phyloP scores from a whole-genome alignment of 2,888 invertebrate genomes.

The Caenorhabditis sp. region DNA sequence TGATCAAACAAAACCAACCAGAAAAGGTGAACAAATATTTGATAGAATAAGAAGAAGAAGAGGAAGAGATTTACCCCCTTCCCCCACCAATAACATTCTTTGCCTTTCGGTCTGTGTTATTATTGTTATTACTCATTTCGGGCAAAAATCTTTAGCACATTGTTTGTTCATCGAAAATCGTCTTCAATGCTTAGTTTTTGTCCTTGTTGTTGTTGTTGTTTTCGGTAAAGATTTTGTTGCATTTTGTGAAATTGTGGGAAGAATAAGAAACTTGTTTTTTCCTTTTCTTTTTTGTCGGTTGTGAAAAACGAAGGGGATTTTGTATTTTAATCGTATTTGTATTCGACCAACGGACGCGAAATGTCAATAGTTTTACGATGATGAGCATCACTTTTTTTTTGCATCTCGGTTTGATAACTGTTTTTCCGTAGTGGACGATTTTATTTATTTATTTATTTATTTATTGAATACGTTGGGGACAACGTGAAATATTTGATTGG shows the following conservation, averaged over 20 bases:
- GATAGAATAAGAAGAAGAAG: background rate
- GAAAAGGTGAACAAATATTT: conserved; percentile 1
- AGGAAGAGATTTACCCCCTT: background rate
- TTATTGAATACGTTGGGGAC: too few relatives aligned
- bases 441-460: too few relatives aligned
- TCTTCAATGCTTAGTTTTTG: too few relatives aligned
- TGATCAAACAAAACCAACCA: background rate
- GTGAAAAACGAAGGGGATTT: background rate
- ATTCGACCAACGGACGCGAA: background rate
- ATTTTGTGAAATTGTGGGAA: background rate
- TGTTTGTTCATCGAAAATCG: background rate
- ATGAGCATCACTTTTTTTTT: background rate
- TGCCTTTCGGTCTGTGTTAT: background rate
- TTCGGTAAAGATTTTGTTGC: background rate
- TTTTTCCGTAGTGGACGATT: background rate
- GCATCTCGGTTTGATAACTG: background rate
- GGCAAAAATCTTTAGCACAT: background rate
- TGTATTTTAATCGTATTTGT: background rate
- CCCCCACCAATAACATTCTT: too few relatives aligned
- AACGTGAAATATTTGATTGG: too few relatives aligned
- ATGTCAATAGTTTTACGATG: background rate
- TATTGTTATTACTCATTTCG: background rate
- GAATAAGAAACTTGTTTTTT: background rate
- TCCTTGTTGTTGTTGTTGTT: too few relatives aligned
- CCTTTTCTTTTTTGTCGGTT: background rate